These are phyloP conservation scores for Leiothrix lutea DNA, from an alignment of 2,113 vertebrate species.

Conservation along the genomic window DNA sequence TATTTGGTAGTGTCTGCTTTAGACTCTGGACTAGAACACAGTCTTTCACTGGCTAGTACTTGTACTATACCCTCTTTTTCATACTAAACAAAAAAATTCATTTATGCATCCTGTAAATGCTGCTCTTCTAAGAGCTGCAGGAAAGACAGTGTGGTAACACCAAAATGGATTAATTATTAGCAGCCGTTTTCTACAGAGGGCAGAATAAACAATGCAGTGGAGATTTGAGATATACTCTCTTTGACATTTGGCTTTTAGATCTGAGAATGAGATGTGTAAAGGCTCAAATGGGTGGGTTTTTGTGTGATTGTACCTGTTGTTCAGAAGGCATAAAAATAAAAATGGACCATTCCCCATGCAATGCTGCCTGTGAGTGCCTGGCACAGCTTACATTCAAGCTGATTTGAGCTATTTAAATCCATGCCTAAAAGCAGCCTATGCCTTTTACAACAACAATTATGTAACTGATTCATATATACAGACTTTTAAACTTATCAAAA, in stretches of 20 bases:
- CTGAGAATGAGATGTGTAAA: background rate
- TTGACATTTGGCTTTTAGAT: background rate
- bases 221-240: background rate
- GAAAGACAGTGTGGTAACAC: background rate
- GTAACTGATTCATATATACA: background rate
- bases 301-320: background rate
- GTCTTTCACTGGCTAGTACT: background rate
- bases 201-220: background rate
- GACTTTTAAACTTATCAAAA: background rate
- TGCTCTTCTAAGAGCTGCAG: background rate
- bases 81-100: background rate
- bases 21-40: background rate
- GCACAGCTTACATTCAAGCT: background rate
- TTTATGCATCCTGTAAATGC: background rate
- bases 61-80: background rate
- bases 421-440: background rate
- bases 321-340: background rate
- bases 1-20: background rate
- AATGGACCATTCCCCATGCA: background rate
- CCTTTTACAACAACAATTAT: background rate
- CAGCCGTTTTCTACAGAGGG: background rate
- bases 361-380: background rate
- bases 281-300: accelerated
- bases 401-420: background rate
- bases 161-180: background rate